Evolutionary conservation across 2,888 invertebrate species (phyloP).

Genomic region (Dicyrtomina minuta): DNA sequence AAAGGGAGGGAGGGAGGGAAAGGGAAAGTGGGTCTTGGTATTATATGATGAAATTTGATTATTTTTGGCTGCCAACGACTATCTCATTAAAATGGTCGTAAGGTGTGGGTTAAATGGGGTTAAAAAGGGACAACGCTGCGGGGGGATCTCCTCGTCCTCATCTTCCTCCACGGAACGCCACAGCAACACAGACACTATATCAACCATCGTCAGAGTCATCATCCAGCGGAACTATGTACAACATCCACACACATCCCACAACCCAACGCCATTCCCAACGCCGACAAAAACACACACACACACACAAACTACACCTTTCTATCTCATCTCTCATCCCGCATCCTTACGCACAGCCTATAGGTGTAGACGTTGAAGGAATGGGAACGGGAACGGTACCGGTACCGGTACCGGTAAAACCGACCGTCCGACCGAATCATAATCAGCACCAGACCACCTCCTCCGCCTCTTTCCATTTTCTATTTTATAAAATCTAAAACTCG

Average conservation of each 20-base stretch:
- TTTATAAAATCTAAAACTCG: too few relatives aligned
- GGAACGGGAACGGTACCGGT: neutral
- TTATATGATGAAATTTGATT: constrained; percentile 38
- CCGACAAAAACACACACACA: neutral
- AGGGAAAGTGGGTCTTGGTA: constrained; percentile 22
- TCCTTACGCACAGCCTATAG: neutral
- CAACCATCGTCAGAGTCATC: too few relatives aligned
- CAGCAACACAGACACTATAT: neutral
- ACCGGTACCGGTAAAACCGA: neutral
- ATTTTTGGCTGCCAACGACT: constrained; percentile 36
- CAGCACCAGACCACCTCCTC: too few relatives aligned
- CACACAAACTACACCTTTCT: neutral
- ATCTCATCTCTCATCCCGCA: constrained; percentile 1
- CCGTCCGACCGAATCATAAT: too few relatives aligned
- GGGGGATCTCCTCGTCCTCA: constrained; percentile 19
- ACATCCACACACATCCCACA: neutral
- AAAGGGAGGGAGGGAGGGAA: neutral
- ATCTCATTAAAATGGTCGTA: constrained; percentile 36
- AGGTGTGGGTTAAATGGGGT: constrained; percentile 33
- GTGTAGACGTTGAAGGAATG: neutral
- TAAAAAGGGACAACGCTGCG: constrained; percentile 36
- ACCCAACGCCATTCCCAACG: neutral
- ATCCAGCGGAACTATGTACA: too few relatives aligned
- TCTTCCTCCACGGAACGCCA: neutral
- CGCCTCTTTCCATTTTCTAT: too few relatives aligned